phyloP scores from a whole-genome alignment of 2,888 invertebrate species.

The Rhagonycha fulva region DNA sequence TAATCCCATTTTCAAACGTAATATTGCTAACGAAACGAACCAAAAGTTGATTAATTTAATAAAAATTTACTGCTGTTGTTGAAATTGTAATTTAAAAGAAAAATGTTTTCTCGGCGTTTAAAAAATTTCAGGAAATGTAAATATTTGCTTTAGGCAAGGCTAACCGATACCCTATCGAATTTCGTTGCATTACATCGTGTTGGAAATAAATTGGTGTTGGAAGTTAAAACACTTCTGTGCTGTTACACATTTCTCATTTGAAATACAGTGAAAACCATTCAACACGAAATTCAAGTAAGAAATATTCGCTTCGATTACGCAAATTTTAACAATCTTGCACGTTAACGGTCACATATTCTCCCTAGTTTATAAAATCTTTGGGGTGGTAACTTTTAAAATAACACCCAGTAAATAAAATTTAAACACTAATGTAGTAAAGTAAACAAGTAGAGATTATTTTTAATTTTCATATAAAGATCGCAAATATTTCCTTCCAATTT shows the following conservation, averaged over 20 bases:
- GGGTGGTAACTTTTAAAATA: no score
- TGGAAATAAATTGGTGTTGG: not conserved
- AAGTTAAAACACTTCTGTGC: not conserved
- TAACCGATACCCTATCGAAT: not conserved
- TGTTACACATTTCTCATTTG: not conserved
- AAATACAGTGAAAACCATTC: not conserved
- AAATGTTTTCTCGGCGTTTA: not conserved
- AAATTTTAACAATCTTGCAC: no score
- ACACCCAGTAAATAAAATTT: no score
- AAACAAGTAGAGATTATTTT: no score
- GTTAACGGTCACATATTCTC: no score
- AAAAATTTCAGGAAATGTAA: not conserved
- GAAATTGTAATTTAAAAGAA: not conserved
- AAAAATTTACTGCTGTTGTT: not conserved
- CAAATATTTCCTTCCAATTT: no score
- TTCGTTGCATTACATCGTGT: not conserved
- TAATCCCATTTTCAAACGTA: no score
- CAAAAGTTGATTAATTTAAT: not conserved
- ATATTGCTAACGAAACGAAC: not conserved
- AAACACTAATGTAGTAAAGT: no score
- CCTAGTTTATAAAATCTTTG: no score
- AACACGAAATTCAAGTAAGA: not conserved
- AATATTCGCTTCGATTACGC: no score
- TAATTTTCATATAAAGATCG: no score
- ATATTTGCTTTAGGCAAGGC: not conserved